Base-by-base conservation (phyloP, 2,888 invertebrate species). In the Elysia crispata region DNA sequence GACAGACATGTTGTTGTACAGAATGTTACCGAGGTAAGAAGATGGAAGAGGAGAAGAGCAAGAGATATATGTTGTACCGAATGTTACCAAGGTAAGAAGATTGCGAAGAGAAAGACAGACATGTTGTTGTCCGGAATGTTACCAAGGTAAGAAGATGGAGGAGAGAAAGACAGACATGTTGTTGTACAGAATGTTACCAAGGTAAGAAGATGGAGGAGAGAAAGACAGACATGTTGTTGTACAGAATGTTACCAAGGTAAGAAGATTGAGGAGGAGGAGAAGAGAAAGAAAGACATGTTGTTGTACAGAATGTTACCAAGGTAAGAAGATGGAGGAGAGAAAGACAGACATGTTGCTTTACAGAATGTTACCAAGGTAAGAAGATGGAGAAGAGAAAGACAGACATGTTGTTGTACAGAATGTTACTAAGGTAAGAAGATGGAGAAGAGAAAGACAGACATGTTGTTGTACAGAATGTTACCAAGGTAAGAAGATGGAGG, bases 211-310 rank as follows among this genome's bases (percentile, higher is more conserved):
- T 90, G 30, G 90, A 90, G 76, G 88, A 89, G 79, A 84, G 86
- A 33, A 89, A 89, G 78, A 89, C 89, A 3, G 90, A 90, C 62
- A 83, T 84, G 1, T 85, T 90, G 0, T 82, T 90, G 1, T 88
- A 87, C 77, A 81, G 87, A 49, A 90, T 90, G 89, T 82, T 90
- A 33, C 90, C 90, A 20, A 85, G 80, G 90, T 90, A 81, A 60
- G 74, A 57, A 5, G 18, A 20, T 54, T 13, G 20, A 20, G 54
- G 54, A 54, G 54, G 54, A 20, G 30, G 90, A 90, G 76, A 88
- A 89, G 78, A 84, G 86, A 33, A 89, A 89, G 78, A 89, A 89
- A 3, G 90, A 90, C 62, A 83, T 84, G 1, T 85, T 90, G 0
- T 82, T 90, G 5, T 88, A 87, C 79, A 81, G 87, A 49, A 90